phyloP scores from a whole-genome alignment of 2,113 vertebrate genomes.

The Bostrychus sinensis region DNA sequence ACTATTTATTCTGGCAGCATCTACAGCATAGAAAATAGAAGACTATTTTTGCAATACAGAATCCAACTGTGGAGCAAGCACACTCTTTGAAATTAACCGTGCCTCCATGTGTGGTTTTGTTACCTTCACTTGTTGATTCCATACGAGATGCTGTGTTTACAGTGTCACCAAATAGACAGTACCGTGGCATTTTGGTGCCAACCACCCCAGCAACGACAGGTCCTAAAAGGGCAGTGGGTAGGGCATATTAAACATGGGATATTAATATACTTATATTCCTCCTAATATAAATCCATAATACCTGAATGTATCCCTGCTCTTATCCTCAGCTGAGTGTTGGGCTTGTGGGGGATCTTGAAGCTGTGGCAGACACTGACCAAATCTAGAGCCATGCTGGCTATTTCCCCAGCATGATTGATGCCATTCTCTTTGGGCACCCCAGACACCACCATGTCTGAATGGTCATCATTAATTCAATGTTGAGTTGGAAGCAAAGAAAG shows the following conservation, averaged over 20 bases:
- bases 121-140: constrained; percentile 85
- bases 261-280: neutral
- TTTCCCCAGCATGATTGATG: constrained; percentile 79
- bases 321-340: constrained; percentile 78
- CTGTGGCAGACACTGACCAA: constrained; percentile 74
- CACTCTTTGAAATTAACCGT: constrained; percentile 1
- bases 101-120: too few species aligned
- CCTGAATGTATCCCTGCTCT: constrained; percentile 81
- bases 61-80: neutral
- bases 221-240: constrained; percentile 59
- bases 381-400: constrained; percentile 81
- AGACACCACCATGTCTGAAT: constrained; percentile 82
- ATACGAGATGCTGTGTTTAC: constrained; percentile 84
- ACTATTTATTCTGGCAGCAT: too few species aligned
- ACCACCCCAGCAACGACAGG: constrained; percentile 83
- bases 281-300: constrained; percentile 21
- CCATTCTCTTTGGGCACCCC: constrained; percentile 81
- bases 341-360: constrained; percentile 82
- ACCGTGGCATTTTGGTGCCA: constrained; percentile 84
- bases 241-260: neutral
- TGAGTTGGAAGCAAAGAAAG: constrained; percentile 4
- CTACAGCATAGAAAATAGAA: too few species aligned
- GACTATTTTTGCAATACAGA: neutral
- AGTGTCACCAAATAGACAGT: constrained; percentile 83
- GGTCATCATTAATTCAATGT: constrained; percentile 2